Percentiles rank a stretch among this genome's conserved stretches.
Conservation (phyloP, 2,888 invertebrate species). For the Scrobipalpa atriplicella region DNA sequence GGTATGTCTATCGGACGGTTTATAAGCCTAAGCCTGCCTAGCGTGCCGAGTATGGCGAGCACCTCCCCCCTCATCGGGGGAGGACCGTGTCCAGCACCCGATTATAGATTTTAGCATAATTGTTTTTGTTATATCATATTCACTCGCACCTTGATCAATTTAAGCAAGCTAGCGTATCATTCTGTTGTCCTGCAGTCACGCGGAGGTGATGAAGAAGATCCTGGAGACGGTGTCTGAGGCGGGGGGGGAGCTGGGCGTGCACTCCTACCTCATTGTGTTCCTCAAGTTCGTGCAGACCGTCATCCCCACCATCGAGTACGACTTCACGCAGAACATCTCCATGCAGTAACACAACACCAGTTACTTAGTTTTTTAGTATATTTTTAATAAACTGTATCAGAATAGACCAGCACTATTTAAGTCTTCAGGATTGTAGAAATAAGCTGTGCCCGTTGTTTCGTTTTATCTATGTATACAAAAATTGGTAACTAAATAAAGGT, state of each 20-base stretch:
- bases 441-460: no score
- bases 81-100: no score
- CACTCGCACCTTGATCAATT: no score
- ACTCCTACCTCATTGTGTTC: conserved; percentile 99
- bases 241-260: conserved; percentile 97
- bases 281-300: conserved; percentile 99
- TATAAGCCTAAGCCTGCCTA: no score
- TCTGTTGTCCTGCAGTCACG: conserved; percentile 87
- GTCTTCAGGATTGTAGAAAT: not conserved
- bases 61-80: no score
- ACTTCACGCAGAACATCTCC: conserved; percentile 97
- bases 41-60: no score
- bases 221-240: conserved; percentile 99
- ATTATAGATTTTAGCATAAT: not conserved
- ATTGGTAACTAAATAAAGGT: no score
- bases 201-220: conserved; percentile 99
- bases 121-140: no score
- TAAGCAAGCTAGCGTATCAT: no score
- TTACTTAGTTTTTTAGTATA: not conserved
- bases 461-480: no score
- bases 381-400: not conserved
- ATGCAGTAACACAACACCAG: conserved; percentile 52
- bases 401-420: conserved; percentile 6
- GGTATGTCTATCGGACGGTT: no score
- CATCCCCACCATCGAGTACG: conserved; percentile 99